Evolutionary conservation across 2,888 invertebrate genomes (phyloP), one percentile per base, ranked within the genome.

Genomic region (Dryadula phaetusa): DNA sequence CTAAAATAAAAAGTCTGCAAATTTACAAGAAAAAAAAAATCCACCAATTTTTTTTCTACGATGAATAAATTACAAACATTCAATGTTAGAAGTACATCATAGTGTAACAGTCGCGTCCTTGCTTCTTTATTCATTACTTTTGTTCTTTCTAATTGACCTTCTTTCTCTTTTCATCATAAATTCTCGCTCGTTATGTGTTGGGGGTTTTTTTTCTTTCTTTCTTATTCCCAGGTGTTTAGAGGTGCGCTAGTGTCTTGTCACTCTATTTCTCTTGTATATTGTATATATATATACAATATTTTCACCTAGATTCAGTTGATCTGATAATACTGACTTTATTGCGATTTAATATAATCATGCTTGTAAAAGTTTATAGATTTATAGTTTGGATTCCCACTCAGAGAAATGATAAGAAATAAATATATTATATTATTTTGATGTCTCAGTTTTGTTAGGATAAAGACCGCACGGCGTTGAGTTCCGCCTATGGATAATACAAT

Each of bases 91-190:
- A 42, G 44, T 60, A 44, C 44, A 28, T 46, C 18, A 16, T 46
- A 56, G 56, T 22, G 56, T 40, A 52, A 40, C 60, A 16, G 44
- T 46, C 60, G 60, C 28, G 42, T 46, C 56, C 60, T 60, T 46
- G 42, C 32, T 60, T 60, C 60, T 60, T 60, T 60, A 60, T 60
- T 60, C 60, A 60, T 60, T 60, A 60, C 60, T 16, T 46, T 60
- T 60, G 60, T 60, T 60, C 44, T 60, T 60, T 46, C 16, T 60
- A 60, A 60, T 60, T 60, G 46, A 60, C 60, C 60, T 60, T 60
- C 60, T 60, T 60, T 60, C 60, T 42, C 28, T 25, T 42, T 32
- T 28, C 44, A 46, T 42, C 28, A 18, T 28, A n/a, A 44, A 44
- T 42, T 44, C 18, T n/a, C 28, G 20, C 28, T 44, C 14, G 46